Percentiles rank a stretch among this genome's conserved stretches.
These are phyloP conservation scores for Emberiza fucata DNA, from an alignment of 2,113 vertebrate species.

Conservation along the genomic window DNA sequence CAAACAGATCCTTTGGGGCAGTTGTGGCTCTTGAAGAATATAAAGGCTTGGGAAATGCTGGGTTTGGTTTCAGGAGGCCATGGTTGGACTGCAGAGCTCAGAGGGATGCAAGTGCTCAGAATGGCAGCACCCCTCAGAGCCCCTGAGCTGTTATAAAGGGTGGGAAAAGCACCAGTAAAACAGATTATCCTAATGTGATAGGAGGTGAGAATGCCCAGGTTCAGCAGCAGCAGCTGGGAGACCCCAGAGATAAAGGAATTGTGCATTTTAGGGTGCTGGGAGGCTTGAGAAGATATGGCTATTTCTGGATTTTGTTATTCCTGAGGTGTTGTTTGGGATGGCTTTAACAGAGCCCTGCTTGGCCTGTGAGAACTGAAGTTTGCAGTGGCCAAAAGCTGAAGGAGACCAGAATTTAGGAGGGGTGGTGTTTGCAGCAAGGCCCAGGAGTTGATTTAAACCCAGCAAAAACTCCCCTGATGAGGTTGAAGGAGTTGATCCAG, in stretches of 20 bases:
- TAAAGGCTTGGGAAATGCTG: neutral
- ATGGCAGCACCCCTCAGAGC: neutral
- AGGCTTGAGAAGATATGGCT: neutral
- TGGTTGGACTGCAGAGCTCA: neutral
- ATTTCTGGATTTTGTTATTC: neutral
- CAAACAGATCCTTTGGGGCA: neutral
- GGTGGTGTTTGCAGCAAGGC: neutral
- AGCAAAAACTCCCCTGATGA: neutral
- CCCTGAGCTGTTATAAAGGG: neutral
- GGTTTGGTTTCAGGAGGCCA: neutral
- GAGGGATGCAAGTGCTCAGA: neutral
- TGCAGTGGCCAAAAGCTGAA: neutral
- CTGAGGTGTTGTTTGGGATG: neutral
- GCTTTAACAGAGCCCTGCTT: neutral
- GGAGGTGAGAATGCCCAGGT: neutral
- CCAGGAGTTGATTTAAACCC: neutral
- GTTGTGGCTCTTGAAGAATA: neutral
- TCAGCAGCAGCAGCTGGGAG: neutral
- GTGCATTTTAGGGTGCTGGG: neutral
- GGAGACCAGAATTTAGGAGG: neutral
- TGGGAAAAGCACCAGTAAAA: neutral
- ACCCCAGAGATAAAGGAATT: neutral
- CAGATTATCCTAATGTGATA: accelerated
- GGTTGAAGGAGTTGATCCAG: neutral
- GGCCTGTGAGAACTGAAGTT: neutral